Conservation (phyloP, 2,888 invertebrate species). For the Eristalinus sepulchralis region DNA sequence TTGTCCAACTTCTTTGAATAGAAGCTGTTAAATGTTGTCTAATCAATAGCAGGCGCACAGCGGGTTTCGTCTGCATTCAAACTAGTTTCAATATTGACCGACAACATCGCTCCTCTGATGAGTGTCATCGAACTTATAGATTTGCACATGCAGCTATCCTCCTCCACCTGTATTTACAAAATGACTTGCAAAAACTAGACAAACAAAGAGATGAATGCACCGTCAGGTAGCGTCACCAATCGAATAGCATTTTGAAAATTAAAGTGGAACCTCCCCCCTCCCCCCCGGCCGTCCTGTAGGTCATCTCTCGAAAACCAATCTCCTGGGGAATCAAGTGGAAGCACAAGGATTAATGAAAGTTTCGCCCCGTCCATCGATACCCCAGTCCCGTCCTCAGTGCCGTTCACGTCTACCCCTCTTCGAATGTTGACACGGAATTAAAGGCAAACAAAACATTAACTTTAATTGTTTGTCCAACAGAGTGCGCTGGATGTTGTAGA, state of each 20-base stretch:
- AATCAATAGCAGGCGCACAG: background rate
- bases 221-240: conserved; percentile 38
- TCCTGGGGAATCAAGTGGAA: conserved; percentile 57
- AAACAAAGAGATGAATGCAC: conserved; percentile 62
- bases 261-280: conserved; percentile 46
- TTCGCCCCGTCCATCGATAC: background rate
- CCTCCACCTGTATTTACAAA: conserved; percentile 24
- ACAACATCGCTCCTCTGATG: background rate
- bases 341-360: conserved; percentile 58
- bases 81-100: background rate
- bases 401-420: background rate
- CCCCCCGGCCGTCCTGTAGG: background rate
- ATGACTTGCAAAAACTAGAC: conserved; percentile 49
- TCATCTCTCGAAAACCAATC: background rate
- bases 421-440: conserved; percentile 64
- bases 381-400: conserved; percentile 12
- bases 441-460: conserved; percentile 64
- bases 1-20: background rate
- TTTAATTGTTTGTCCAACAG: conserved; percentile 66
- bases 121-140: conserved; percentile 48
- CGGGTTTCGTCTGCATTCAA: background rate
- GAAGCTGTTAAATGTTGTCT: background rate
- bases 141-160: background rate
- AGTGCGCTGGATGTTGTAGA: conserved; percentile 43
- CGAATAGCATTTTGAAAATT: conserved; percentile 57